Base-by-base conservation (phyloP, 1,140 invertebrate species). In the Zaprionus lachaisei region DNA sequence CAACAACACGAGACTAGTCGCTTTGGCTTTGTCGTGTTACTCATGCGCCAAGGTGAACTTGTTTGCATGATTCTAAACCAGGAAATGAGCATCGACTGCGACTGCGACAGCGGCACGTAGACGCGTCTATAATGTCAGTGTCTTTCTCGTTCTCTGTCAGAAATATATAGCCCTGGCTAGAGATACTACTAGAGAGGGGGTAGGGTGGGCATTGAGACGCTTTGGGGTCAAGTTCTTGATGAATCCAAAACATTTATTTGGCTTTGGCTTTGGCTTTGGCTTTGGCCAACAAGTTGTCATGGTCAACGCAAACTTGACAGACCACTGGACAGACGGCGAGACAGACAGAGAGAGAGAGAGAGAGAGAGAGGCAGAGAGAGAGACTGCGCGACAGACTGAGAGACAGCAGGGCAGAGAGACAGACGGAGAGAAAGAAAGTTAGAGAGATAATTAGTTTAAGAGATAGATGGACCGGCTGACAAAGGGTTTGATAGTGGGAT, bases 41-140 rank as follows among this genome's bases (percentile, higher is more conserved):
- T 90, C 81, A 90, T 90, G 79, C 85, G 74, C 79, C 86, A 90
- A 90, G 85, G 86, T 90, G 86, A 90, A 90, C 85, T 71, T 85
- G 85, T 90, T 89, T 76, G 86, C 85, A 81, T 83, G 81, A 90
- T 90, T 90, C 85, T 90, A 90, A 90, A 90, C 86, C 85, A 90
- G 85, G 85, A 90, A 90, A 90, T 90, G 77, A 24, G 47, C 20
- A 22, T 14, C 47, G 38, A 41, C 38, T 41, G 38, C 38, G 64
- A 60, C 24, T 41, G 38, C 15, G 64, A 60, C 24, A 17, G 68
- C 60, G 67, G 54, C 84, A 90, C 85, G 85, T 89, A 81, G 65
- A 80, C 68, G 70, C 78, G 73, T 83, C 81, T 69, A 51, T 65
- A 57, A 11, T 17, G 41, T 26, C 9, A 12, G 26, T 49, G n/a